Base-by-base conservation (phyloP, 2,888 invertebrate species). In the Polyommatus iphigenia region DNA sequence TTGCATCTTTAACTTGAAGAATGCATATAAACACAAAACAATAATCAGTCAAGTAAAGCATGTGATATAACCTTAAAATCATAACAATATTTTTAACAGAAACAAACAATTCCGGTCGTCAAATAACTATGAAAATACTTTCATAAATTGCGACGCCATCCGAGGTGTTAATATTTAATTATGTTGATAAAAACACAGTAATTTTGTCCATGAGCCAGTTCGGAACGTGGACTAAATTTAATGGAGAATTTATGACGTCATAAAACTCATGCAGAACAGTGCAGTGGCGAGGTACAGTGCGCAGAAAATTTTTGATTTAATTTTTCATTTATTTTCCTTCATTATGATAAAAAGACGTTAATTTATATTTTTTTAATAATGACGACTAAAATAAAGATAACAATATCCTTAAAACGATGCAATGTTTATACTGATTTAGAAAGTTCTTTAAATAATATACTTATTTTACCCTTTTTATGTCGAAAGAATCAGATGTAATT, bases 241-340 rank as follows among this genome's bases (percentile, higher is more conserved):
- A 92, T 91, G 87, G 88, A 82, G 85, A 87, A 91, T 93, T 92
- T 92, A 93, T 89, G 90, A 89, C 86, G 89, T 90, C 90, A 90
- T 91, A 90, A 92, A 90, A 89, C 87, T 89, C 88, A 91, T 91
- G 91, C 90, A 90, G 90, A 89, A 91, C 90, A 89, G 88, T 90
- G 92, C 90, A 89, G 83, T 79, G 81, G 78, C 77, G 78, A 59
- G 62, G 76, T 71, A 79, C 59, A 72, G 79, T 76, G 76, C 80
- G 78, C 77, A 41, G 62, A 80, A 82, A 77, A 80, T 78, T 76
- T 50, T 62, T 13, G 4, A n/a, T n/a, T 62, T 10, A 20, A 7
- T 8, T 10, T 20, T 24, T 7, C 3, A 20, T 62, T 20, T 62
- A 62, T 20, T 62, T 62, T 62, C 10, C 13, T 46, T 46, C 10